Base-by-base conservation (phyloP, 2,797 vertebrate genomes). In the Rhinella marina region DNA sequence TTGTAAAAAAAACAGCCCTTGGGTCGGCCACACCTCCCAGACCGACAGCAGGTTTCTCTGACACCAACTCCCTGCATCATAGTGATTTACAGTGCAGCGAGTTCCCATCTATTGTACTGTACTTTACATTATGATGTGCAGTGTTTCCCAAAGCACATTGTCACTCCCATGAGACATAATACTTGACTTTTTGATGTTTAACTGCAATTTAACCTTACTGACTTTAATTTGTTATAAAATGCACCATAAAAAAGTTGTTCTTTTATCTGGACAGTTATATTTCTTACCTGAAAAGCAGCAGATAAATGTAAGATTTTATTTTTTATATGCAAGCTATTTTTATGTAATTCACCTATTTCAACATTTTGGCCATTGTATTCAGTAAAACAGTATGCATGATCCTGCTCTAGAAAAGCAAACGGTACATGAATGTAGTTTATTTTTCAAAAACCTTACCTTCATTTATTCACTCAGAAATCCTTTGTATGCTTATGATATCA, bases 261-360 rank as follows among this genome's bases (percentile, higher is more conserved):
- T 4, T 1, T 4, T 48, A n/a, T 76, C 41, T n/a, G 70, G 16
- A 17, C 6, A 52, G 16, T 14, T 77, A 13, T 52, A 54, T 77
- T 77, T 77, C 75, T 77, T 25, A 77, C 21, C 11, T 23, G 41
- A 75, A 50, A 75, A 75, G 1, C 10, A 21, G 11, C 19, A 12
- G 2, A 76, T 14, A 25, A 77, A 77, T 25, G 4, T 16, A 54
- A 76, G 23, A 77, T 54, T 54, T 77, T 77, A 54, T 77, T 77
- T 77, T 54, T 77, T 16, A 25, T 21, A 75, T 41, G 32, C 23
- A 21, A 77, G 25, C 75, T 77, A 77, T 77, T 77, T 77, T 77
- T 77, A 13, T 52, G 75, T 77, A 77, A 54, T 25, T 52, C 12
- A 52, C 21, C 23, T 32, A 14, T 76, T 77, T 77, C 12, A 77